Evolutionary conservation across 2,888 invertebrate genomes (phyloP).

Genomic region (Cryptus armator): DNA sequence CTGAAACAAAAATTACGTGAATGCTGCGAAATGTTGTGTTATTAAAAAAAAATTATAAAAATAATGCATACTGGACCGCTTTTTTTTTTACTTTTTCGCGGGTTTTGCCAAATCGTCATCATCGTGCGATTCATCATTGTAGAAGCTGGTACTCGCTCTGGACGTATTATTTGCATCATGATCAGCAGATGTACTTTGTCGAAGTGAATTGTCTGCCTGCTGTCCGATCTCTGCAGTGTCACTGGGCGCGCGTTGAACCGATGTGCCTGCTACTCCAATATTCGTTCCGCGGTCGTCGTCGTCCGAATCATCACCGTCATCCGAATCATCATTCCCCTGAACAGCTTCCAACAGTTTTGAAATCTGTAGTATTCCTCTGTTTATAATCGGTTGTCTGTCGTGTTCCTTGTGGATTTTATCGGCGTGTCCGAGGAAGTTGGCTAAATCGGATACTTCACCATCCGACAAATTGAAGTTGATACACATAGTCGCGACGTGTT

Average conservation of each 20-base stretch:
- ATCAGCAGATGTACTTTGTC: too few relatives aligned
- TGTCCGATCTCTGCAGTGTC: background rate
- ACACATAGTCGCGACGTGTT: slow-evolving; percentile 71
- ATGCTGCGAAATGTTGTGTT: background rate
- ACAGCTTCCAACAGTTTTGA: slow-evolving; percentile 69
- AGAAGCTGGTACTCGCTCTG: background rate
- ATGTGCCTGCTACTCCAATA: background rate
- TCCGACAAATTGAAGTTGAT: slow-evolving; percentile 53
- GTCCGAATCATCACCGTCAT: background rate
- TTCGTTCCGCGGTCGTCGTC: background rate
- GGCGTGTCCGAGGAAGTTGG: slow-evolving; percentile 64
- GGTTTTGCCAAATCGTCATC: background rate
- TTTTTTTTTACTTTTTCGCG: slow-evolving; percentile 23
- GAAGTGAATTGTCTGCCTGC: background rate
- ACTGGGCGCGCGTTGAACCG: background rate
- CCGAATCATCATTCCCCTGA: slow-evolving; percentile 56
- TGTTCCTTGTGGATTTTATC: slow-evolving; percentile 61
- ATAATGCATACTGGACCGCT: slow-evolving; percentile 41
- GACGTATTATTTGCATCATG: too few relatives aligned
- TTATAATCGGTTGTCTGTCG: slow-evolving; percentile 60
- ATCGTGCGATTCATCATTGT: background rate
- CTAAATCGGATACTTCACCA: slow-evolving; percentile 48
- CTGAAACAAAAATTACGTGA: slow-evolving; percentile 40
- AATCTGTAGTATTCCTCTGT: slow-evolving; percentile 67
- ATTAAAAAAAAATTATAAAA: background rate